These are phyloP conservation scores for Megamerina dolium DNA, from an alignment of 2,888 invertebrate species.

Conservation along the genomic window DNA sequence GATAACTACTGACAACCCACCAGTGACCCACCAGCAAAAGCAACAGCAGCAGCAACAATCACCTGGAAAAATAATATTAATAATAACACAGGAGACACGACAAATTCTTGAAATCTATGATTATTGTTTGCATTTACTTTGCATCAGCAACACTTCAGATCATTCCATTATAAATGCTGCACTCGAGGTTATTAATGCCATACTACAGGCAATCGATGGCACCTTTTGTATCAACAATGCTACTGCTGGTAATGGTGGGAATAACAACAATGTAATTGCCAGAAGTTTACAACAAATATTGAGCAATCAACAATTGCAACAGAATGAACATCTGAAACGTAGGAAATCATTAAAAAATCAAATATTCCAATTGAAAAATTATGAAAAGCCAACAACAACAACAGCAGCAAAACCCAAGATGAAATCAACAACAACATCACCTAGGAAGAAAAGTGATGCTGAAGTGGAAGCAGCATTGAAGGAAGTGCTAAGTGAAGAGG, in stretches of 20 bases:
- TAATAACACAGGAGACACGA: conserved; percentile 33
- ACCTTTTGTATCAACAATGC: conserved; percentile 8
- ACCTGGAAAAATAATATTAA: no score
- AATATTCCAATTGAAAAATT: conserved; percentile 49
- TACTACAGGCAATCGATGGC: conserved; percentile 39
- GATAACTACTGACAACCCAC: background rate
- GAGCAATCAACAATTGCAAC: conserved; percentile 44
- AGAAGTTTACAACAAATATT: conserved; percentile 37
- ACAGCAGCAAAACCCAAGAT: conserved; percentile 3
- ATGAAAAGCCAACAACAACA: conserved; percentile 29
- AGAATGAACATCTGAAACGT: conserved; percentile 47
- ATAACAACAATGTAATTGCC: conserved; percentile 27
- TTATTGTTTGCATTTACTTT: conserved; percentile 65
- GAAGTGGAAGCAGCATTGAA: background rate
- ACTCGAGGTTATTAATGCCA: conserved; percentile 59
- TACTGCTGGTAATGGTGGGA: conserved; percentile 4
- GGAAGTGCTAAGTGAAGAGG: conserved; percentile 3
- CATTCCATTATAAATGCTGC: conserved; percentile 86
- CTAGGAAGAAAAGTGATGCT: conserved; percentile 1
- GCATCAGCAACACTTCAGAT: conserved; percentile 62
- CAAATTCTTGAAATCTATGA: conserved; percentile 64
- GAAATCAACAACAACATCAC: conserved; percentile 8
- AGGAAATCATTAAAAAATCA: conserved; percentile 50
- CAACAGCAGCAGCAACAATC: conserved; percentile 9
- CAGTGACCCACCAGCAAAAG: conserved; percentile 1